These are phyloP conservation scores for Sepioteuthis lessoniana DNA, from an alignment of 2,888 invertebrate genomes.

Conservation along the genomic window DNA sequence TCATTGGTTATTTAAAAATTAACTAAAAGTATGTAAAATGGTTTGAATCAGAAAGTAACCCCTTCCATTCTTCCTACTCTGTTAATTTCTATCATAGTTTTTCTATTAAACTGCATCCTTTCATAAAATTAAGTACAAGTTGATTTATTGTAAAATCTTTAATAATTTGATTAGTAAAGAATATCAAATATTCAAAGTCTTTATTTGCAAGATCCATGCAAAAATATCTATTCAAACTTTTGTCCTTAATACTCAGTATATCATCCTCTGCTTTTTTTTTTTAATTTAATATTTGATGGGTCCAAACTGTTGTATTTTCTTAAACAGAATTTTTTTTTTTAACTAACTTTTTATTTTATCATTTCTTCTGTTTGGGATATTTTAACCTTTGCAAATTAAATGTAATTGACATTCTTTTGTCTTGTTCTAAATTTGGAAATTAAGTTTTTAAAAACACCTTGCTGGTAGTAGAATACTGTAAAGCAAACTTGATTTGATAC, in stretches of 20 bases:
- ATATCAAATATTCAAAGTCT: not conserved
- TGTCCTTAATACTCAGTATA: not conserved
- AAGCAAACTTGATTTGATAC: not conserved
- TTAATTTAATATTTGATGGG: not conserved
- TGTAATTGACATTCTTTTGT: not conserved
- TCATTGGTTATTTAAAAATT: not conserved
- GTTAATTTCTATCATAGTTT: too few species aligned
- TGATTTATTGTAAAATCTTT: not conserved
- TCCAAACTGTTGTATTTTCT: conserved; percentile 25
- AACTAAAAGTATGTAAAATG: not conserved
- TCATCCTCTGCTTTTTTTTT: not conserved
- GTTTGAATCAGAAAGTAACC: conserved; percentile 3
- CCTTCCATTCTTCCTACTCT: not conserved
- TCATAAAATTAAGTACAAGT: not conserved
- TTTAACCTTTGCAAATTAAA: conserved; percentile 21
- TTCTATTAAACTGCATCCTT: not conserved
- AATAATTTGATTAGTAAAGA: not conserved
- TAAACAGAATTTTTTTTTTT: not conserved
- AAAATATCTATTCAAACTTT: not conserved
- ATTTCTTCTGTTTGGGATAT: not conserved
- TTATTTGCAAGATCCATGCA: not conserved
- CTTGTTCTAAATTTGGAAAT: not conserved
- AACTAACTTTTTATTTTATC: not conserved
- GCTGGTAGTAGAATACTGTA: not conserved
- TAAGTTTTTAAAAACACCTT: not conserved